phyloP scores from a whole-genome alignment of 2,888 invertebrate species.

The Cantharis lateralis region DNA sequence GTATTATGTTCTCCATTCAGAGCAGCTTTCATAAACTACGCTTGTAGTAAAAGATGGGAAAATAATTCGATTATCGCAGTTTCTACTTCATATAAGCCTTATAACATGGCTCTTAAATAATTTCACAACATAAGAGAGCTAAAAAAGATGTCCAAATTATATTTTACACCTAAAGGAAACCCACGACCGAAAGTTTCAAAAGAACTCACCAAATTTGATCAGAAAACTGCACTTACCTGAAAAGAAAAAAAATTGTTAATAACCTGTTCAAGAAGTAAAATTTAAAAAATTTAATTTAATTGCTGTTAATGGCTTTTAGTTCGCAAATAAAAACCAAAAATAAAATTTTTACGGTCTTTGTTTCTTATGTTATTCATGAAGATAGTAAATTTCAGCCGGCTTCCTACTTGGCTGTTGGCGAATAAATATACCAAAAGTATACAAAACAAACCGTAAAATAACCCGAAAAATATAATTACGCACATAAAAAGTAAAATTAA shows the following conservation, averaged over 20 bases:
- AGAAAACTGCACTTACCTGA: not conserved
- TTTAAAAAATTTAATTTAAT: not conserved
- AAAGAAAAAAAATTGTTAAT: not conserved
- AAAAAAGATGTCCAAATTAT: not conserved
- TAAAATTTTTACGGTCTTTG: not conserved
- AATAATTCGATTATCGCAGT: constrained; percentile 23
- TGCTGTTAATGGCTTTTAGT: not conserved
- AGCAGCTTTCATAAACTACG: not conserved
- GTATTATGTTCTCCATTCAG: constrained; percentile 9
- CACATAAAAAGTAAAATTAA: not conserved
- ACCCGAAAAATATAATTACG: not conserved
- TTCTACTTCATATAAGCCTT: constrained; percentile 23
- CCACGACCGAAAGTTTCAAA: too few relatives aligned
- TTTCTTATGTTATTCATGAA: not conserved
- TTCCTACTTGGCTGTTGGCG: not conserved
- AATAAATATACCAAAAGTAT: not conserved
- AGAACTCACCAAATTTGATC: not conserved
- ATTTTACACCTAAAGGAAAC: not conserved
- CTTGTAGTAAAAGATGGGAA: constrained; percentile 18
- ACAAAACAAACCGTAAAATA: not conserved
- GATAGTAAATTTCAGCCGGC: not conserved
- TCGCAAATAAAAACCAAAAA: not conserved
- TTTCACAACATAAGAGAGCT: not conserved
- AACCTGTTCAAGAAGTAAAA: not conserved
- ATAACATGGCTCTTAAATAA: constrained; percentile 6